Conservation (phyloP, 23 tunicate species). For the Trididemnum nubilum region DNA sequence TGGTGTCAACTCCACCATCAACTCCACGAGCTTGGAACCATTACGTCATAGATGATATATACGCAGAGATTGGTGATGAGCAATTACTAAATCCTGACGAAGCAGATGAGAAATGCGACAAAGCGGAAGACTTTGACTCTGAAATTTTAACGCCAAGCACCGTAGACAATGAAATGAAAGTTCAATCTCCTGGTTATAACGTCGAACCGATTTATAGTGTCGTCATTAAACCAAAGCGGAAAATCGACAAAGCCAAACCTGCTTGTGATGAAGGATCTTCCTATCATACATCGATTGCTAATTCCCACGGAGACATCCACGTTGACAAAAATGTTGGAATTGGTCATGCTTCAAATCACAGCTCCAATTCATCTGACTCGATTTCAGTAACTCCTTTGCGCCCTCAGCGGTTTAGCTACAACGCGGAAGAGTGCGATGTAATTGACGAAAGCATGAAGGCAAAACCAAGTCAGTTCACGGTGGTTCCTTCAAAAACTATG, state of each 20-base stretch:
- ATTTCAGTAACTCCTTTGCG: background rate
- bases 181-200: background rate
- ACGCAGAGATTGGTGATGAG: conserved; percentile 2
- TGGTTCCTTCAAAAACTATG: background rate
- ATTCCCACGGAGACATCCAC: background rate
- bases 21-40: background rate
- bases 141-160: background rate
- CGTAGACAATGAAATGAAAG: background rate
- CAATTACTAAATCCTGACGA: background rate
- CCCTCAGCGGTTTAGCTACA: background rate
- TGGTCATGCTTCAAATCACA: background rate
- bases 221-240: conserved; percentile 41
- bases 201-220: conserved; percentile 58
- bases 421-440: background rate
- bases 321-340: background rate
- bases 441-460: background rate
- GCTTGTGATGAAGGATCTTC: background rate
- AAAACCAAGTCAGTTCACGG: background rate
- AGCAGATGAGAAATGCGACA: background rate
- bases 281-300: background rate
- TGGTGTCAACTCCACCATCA: conserved; percentile 33
- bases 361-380: background rate
- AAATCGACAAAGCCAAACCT: background rate
- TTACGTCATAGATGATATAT: background rate
- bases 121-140: background rate